Conservation (phyloP, 2,797 vertebrate species). For the Catamblyrhynchus diadema region DNA sequence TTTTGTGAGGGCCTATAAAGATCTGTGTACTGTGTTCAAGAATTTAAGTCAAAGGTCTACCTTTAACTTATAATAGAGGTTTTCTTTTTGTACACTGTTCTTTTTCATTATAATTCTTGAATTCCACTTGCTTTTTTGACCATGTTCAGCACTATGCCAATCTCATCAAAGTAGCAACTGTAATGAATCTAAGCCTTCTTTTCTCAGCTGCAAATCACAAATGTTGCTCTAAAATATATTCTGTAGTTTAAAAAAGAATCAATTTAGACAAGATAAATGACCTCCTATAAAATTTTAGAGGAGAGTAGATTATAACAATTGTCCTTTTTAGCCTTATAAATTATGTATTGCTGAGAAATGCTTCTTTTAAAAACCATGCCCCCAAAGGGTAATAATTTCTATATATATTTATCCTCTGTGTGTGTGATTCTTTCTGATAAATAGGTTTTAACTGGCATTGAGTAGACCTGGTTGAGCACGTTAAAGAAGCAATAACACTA, state of each 20-base stretch:
- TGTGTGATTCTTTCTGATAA: not conserved
- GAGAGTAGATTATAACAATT: conserved; percentile 7
- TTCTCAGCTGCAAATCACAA: not conserved
- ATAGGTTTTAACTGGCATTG: conserved; percentile 1
- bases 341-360: conserved; percentile 32
- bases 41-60: not conserved
- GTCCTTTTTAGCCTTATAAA: conserved; percentile 46
- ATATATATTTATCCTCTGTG: not conserved
- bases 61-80: not conserved
- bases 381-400: conserved; percentile 13
- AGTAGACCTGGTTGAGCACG: not conserved
- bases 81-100: not conserved
- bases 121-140: not conserved
- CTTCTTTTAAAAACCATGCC: conserved; percentile 15
- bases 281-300: conserved; percentile 18
- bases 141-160: not conserved
- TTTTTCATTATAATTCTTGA: not conserved
- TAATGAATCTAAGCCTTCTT: not conserved
- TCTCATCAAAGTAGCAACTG: not conserved
- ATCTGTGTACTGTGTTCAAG: not conserved
- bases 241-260: conserved; percentile 13
- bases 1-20: not conserved
- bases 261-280: not conserved
- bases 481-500: not conserved
- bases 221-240: conserved; percentile 5